phyloP scores from a whole-genome alignment of 1,140 invertebrate genomes.

The Scaptomyza graminum region DNA sequence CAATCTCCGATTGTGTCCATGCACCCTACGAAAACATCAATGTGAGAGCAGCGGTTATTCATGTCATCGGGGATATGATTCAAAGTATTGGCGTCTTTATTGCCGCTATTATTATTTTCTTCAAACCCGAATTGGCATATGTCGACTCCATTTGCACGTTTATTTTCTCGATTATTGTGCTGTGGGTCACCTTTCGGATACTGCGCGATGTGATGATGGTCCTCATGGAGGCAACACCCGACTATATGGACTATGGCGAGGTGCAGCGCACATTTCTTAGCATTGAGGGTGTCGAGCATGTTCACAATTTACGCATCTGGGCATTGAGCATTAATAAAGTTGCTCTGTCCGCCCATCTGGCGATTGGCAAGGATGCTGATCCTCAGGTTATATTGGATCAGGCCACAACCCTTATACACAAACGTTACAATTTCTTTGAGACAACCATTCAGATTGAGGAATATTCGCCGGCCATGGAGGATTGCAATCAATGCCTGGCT shows the following conservation, averaged over 20 bases:
- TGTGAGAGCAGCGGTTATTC: slow-evolving; percentile 94
- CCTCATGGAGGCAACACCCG: slow-evolving; percentile 98
- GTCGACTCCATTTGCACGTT: slow-evolving; percentile 96
- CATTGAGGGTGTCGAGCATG: slow-evolving; percentile 93
- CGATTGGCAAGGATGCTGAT: slow-evolving; percentile 91
- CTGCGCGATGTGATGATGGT: slow-evolving; percentile 90
- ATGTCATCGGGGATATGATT: slow-evolving; percentile 95
- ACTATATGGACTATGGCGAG: slow-evolving; percentile 71
- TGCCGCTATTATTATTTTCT: slow-evolving; percentile 90
- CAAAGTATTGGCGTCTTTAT: slow-evolving; percentile 94
- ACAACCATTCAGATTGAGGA: slow-evolving; percentile 99
- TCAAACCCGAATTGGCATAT: slow-evolving; percentile 88
- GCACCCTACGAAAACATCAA: slow-evolving; percentile 89
- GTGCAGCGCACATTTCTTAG: slow-evolving; percentile 88
- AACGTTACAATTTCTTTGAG: slow-evolving; percentile 96
- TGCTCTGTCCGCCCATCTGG: slow-evolving; percentile 95
- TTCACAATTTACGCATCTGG: slow-evolving; percentile 98
- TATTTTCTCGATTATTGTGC: slow-evolving; percentile 92
- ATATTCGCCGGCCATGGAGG: slow-evolving; percentile 94
- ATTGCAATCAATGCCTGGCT: slow-evolving; percentile 91
- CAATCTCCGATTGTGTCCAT: slow-evolving; percentile 25
- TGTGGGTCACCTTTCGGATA: slow-evolving; percentile 91
- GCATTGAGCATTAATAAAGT: slow-evolving; percentile 96
- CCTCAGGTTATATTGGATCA: slow-evolving; percentile 92
- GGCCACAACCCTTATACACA: slow-evolving; percentile 92